Evolutionary conservation across 1,140 invertebrate genomes (phyloP).

Genomic region (Apis cerana): DNA sequence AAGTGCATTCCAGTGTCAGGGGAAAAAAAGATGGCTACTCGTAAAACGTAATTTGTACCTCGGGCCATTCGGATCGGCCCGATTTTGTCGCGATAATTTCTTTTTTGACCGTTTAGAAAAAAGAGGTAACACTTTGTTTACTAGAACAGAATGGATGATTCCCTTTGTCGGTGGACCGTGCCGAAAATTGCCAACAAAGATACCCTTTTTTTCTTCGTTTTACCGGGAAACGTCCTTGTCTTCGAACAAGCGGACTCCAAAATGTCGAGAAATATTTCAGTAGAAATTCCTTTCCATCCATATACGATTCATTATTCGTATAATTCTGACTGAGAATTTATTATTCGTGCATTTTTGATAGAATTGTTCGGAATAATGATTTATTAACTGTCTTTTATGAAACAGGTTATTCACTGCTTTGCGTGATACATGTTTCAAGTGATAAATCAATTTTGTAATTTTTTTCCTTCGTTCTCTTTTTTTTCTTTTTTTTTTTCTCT

Average conservation of each 20-base stretch:
- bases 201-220: background rate
- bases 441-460: background rate
- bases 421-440: background rate
- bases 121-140: background rate
- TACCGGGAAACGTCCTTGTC: background rate
- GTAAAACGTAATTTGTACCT: background rate
- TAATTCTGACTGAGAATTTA: background rate
- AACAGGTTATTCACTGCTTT: background rate
- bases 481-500: too few relatives aligned
- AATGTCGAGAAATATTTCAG: background rate
- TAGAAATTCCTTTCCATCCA: too few relatives aligned
- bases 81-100: background rate
- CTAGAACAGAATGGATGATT: conserved; percentile 1
- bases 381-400: background rate
- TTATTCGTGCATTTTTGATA: background rate
- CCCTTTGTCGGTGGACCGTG: background rate
- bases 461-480: too few relatives aligned
- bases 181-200: background rate
- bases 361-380: background rate
- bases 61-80: background rate
- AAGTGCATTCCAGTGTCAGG: conserved; percentile 9
- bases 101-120: background rate
- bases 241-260: too few relatives aligned
- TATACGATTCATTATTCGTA: background rate
- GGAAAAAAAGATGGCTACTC: background rate